Conservation (phyloP, 2,113 vertebrate species). For the Dunckerocampus dactyliophorus region DNA sequence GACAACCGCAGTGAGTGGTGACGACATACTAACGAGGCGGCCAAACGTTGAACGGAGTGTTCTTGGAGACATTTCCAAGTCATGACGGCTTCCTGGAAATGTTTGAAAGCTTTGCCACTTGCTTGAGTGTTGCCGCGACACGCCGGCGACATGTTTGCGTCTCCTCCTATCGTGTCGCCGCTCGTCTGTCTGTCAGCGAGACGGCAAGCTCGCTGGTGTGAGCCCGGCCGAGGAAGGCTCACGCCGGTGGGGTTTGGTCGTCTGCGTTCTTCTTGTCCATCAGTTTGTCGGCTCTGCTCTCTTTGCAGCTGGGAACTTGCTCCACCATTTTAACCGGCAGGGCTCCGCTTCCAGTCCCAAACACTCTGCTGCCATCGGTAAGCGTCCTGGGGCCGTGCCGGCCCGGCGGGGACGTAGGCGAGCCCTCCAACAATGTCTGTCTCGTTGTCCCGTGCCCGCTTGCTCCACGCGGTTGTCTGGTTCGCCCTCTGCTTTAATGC, state of each 20-base stretch:
- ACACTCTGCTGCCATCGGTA: slow-evolving; percentile 80
- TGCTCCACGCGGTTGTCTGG: slow-evolving; percentile 22
- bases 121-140: too few relatives aligned
- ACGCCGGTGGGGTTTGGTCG: too few relatives aligned
- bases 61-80: too few relatives aligned
- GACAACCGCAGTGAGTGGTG: slow-evolving; percentile 82
- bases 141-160: too few relatives aligned
- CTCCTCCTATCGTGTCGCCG: too few relatives aligned
- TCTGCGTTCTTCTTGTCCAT: slow-evolving; percentile 37
- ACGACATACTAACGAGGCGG: too few relatives aligned
- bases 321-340: slow-evolving; percentile 81
- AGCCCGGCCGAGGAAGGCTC: too few relatives aligned
- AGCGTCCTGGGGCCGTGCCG: slow-evolving; percentile 42
- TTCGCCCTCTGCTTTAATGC: slow-evolving; percentile 33
- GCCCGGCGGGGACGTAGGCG: slow-evolving; percentile 18
- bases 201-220: too few relatives aligned
- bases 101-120: too few relatives aligned
- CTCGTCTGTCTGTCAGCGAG: too few relatives aligned
- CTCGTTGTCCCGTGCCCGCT: slow-evolving; percentile 22
- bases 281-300: slow-evolving; percentile 70
- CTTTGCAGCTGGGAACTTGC: slow-evolving; percentile 79
- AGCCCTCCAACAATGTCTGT: slow-evolving; percentile 42
- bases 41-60: too few relatives aligned
- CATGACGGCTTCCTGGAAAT: too few relatives aligned
- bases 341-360: slow-evolving; percentile 81